Evolutionary conservation across 2,113 vertebrate species (phyloP), one percentile per base, ranked within the genome.

Genomic region (Vanacampus margaritifer): DNA sequence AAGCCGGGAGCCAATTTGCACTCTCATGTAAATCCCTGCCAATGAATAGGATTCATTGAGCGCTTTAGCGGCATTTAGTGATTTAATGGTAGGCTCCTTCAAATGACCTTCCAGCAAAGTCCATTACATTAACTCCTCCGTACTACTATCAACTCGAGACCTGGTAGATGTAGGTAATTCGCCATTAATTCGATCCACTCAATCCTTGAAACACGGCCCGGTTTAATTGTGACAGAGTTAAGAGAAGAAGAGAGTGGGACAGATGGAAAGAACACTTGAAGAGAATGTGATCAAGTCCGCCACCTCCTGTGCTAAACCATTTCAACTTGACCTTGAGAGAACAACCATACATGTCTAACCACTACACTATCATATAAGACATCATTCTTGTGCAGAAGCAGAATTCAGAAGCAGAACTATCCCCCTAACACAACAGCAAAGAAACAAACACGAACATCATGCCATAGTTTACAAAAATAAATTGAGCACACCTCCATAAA

Each of bases 61-160:
- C 32, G 61, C 69, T 67, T 75, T 54, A 65, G 65, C 78, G 65
- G 59, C 79, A 72, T 76, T 80, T 79, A 86, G 75, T 72, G 72
- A 81, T 79, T 82, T 80, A 84, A 64, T 73, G 75, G 60, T 62
- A 64, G 78, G 45, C 72, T 84, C 86, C 82, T 87, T 86, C 76
- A 84, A 74, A 80, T 67, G 79, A 87, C 85, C 85, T 87, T 84
- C 62, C 68, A 84, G 68, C 53, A 69, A 71, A 86, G 72, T 79
- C 80, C 72, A 84, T 81, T 86, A 83, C 63, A 69, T 63, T 61
- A 64, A 14, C 64, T 39, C 56, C 17, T 48, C 68, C 57, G 74
- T 63, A 64, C 63, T 36, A 72, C 62, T 66, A 10, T 68, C 70
- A 73, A 83, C 65, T 17, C 48, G 45, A 32, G 65, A 82, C 74